A percentile compares a stretch with the other conserved stretches of the same genome.
Evolutionary conservation across 2,797 vertebrate species (phyloP).

Genomic region (Neostethus bicornis): DNA sequence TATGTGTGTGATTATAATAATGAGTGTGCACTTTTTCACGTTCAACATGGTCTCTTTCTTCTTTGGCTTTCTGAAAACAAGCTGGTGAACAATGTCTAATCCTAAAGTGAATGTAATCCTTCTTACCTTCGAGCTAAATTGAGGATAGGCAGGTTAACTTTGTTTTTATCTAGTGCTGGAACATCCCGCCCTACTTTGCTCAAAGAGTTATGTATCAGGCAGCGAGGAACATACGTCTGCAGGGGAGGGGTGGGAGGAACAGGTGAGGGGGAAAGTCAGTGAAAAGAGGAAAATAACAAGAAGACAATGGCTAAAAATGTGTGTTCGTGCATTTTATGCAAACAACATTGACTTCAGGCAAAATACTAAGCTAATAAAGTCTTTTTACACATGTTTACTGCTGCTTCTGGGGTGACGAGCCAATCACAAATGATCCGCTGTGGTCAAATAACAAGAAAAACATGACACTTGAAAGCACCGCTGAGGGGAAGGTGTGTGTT

Average conservation of each 20-base stretch:
- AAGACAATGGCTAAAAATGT: not conserved
- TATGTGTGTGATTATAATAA: conserved; percentile 3
- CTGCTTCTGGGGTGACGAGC: conserved; percentile 39
- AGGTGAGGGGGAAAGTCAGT: conserved; percentile 51
- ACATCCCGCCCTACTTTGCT: conserved; percentile 86
- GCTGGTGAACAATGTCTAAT: conserved; percentile 83
- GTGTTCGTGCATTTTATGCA: not conserved
- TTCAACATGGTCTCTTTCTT: conserved; percentile 42
- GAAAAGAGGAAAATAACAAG: conserved; percentile 14
- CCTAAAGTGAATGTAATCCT: conserved; percentile 82
- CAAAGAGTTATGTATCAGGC: conserved; percentile 70
- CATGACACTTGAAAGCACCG: conserved; percentile 13
- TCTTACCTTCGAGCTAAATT: conserved; percentile 84
- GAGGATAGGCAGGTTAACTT: conserved; percentile 74
- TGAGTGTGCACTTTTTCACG: conserved; percentile 17
- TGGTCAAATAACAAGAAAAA: conserved; percentile 44
- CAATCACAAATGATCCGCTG: conserved; percentile 28
- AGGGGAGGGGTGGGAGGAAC: conserved; percentile 17
- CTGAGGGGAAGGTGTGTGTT: conserved; percentile 34
- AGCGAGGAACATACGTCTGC: conserved; percentile 27
- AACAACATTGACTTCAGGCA: not conserved
- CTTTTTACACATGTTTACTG: conserved; percentile 43
- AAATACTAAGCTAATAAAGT: not conserved
- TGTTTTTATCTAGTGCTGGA: conserved; percentile 82
- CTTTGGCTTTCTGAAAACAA: conserved; percentile 75